Evolutionary conservation across 2,888 invertebrate species (phyloP), one percentile per base, ranked within the genome.

Genomic region (Byasa hedistus): DNA sequence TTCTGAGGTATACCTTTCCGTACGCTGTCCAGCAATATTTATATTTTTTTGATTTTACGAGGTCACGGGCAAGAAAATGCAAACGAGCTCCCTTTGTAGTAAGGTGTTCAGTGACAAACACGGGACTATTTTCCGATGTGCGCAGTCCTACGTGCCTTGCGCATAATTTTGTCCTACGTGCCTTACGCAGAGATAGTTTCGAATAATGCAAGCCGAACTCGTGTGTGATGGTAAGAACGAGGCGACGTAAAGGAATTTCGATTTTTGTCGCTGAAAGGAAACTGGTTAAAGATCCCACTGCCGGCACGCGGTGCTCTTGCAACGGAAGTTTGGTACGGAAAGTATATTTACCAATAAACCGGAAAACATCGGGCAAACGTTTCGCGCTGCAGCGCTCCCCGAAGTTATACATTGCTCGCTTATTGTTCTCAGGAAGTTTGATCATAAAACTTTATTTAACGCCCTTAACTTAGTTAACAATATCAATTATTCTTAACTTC

Each of bases 381-480:
- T 73, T 71, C 67, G 69, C 72, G 75, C 71, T 76, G 76, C 74
- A 78, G 75, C 77, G 75, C 75, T 76, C 71, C 72, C 74, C 71
- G 65, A 76, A 81, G 76, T 80, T 78, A 76, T 76, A 83, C 80
- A 81, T 81, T 81, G 83, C 80, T 81, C 74, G 74, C 76, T 79
- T 80, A 79, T 79, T 81, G 82, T 81, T 81, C 76, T 68, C 76
- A 73, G 73, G 69, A 85, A 86, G 76, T 86, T 84, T 73, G 74
- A 76, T 79, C 76, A 79, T 82, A 80, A 83, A 86, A 83, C 81
- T 83, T 83, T 79, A 81, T 79, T 82, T 81, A 79, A 78, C 74
- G 66, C 71, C 69, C 75, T 73, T 78, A 75, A 79, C 80, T 80
- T 78, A 69, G 74, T 73, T 75, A 69, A 75, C 74, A 60, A 76